Evolutionary conservation across 2,113 vertebrate genomes (phyloP), one percentile per base, ranked within the genome.

Genomic region (Cettia cetti): DNA sequence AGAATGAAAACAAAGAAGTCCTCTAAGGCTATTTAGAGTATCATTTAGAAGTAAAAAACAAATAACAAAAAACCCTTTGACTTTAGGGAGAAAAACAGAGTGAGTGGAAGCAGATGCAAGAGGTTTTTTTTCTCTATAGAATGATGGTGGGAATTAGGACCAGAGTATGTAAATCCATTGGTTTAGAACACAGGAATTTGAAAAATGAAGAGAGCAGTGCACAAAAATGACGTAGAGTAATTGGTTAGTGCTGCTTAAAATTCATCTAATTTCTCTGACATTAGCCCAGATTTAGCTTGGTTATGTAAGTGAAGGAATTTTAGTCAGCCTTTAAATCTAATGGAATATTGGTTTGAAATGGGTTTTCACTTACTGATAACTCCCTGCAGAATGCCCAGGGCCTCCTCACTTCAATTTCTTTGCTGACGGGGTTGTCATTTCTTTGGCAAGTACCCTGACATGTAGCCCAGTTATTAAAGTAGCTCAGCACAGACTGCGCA

Each of bases 401-500:
- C 65, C 33, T 60, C 8, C 31, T 30, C 44, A 8, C 35, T 13
- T 24, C 3, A 11, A 5, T 5, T 17, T 53, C 64, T 63, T 1
- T 1, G 2, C 53, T 44, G 60, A 23, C 12, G 15, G 44, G 18
- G 10, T 28, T 9, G 18, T 18, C 11, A 37, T 53, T 44, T 40
- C 53, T 77, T 56, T 63, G 64, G 27, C 7, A 56, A 42, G 30
- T 9, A 24, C 35, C 56, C 61, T 76, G 57, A 35, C 16, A 20
- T 1, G 0, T 4, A 47, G 24, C 37, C 63, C 7, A 33, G 31
- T 35, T 54, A 44, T 19, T 10, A 1, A 21, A 77, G 66, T 1
- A 27, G 31, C 33, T 87, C 33, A 11, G 47, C 15, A 17, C 60
- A 9, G 40, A 15, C 17, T 57, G 18, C 1, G 5, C 11, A 27